Conservation (phyloP, 2,888 invertebrate genomes). For the Epicampocera succincta region DNA sequence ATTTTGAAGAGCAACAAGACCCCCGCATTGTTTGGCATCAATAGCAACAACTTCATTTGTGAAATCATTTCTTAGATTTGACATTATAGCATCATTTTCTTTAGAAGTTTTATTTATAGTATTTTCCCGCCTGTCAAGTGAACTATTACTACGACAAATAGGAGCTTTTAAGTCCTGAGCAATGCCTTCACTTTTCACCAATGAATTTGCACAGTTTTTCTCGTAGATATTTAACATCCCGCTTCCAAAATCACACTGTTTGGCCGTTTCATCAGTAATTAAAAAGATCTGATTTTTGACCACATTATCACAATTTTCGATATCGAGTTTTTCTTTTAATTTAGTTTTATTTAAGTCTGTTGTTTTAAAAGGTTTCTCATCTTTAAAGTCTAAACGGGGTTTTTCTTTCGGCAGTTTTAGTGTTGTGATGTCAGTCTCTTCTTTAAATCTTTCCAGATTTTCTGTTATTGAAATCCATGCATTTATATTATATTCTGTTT, state of each 20-base stretch:
- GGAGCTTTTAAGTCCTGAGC: too few relatives aligned
- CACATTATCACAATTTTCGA: neutral
- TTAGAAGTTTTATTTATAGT: too few relatives aligned
- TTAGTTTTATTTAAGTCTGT: neutral
- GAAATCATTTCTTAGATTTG: neutral
- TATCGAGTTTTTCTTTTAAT: neutral
- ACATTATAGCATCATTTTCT: too few relatives aligned
- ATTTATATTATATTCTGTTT: neutral
- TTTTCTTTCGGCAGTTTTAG: neutral
- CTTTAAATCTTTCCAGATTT: neutral
- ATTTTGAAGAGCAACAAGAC: slow-evolving; percentile 6
- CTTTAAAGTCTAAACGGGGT: neutral
- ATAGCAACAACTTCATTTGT: slow-evolving; percentile 3
- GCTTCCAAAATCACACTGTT: too few relatives aligned
- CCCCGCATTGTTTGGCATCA: neutral
- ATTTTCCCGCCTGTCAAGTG: too few relatives aligned
- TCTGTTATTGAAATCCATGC: neutral
- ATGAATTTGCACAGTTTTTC: too few relatives aligned
- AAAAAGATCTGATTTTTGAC: neutral
- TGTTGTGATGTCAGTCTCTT: neutral
- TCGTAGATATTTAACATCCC: too few relatives aligned
- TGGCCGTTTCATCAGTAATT: neutral
- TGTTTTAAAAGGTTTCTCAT: neutral
- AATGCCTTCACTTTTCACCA: too few relatives aligned
- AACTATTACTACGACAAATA: too few relatives aligned